Evolutionary conservation across 2,113 vertebrate genomes (phyloP), one percentile per base, ranked within the genome.

Genomic region (Macquaria australasica): DNA sequence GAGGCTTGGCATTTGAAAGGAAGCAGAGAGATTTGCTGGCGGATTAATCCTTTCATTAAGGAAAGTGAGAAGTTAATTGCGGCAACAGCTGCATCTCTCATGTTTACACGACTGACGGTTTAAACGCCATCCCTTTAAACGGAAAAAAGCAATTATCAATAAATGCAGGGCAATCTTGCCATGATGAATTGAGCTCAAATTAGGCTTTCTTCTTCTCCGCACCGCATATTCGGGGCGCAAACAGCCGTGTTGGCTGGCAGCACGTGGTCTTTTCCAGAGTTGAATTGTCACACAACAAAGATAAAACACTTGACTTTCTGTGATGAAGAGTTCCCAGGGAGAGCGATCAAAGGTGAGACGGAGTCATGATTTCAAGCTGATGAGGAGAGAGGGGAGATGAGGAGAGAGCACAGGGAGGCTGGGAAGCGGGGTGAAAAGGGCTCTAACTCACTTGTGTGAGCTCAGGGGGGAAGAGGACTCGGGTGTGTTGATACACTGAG

Each of bases 71-170:
- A 95, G 94, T 95, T 96, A 96, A 96, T 96, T 96, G 95, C 95
- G 93, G 93, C 94, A 93, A 95, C 95, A 96, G 95, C 95, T 96
- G 95, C 95, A 92, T 93, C 92, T 91, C 95, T 94, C 77, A 90
- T 95, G 95, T 95, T 96, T 95, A 95, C 94, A 92, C 92, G 79
- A 92, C 90, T 91, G 94, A 90, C 84, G 88, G 88, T 93, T 93
- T 90, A 83, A 89, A 90, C 92, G 68, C 81, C 88, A 41, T 91
- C 89, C 90, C 92, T 94, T 95, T 91, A 92, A 95, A 93, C 91
- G 91, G 92, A 95, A 95, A 96, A 96, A 96, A 91, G 94, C 94
- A 95, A 96, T 96, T 96, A 96, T 96, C 95, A 95, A 96, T 95
- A 96, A 96, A 96, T 95, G 94, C 94, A 53, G 92, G 94, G 95